Evolutionary conservation across 1,140 invertebrate species (phyloP), one percentile per base, ranked within the genome.

Genomic region (Atta cephalotes): DNA sequence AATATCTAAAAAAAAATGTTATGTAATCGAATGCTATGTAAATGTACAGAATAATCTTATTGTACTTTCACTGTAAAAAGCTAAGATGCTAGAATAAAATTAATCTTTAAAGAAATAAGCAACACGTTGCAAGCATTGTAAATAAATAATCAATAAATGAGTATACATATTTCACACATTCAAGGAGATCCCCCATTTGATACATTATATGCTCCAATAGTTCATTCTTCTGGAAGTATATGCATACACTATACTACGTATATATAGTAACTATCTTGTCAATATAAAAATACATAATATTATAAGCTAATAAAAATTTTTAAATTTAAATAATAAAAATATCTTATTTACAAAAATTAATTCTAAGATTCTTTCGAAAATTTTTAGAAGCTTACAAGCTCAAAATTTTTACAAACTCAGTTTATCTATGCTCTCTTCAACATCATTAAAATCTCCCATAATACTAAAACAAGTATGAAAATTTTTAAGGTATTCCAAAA

Each of bases 171-270:
- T 78, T 82, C 10, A n/a, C 76, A 86, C 45, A 82, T 70, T 51
- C 66, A 70, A 70, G 39, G 39, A 79, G 45, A 80, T 84, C 85
- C 77, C 72, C 39, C 31, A 85, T 87, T 80, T 84, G 78, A 89
- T 87, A 90, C 88, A 93, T 93, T 93, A 94, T 93, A 87, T 92
- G 94, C 92, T 93, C 94, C 92, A 95, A 92, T 95, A 93, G 89
- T 91, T 93, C 90, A 93, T 89, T 92, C 91, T 92, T 91, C 91
- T 88, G 88, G 89, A 92, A 93, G 87, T 87, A 79, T 89, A 78
- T 78, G 77, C 51, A 63, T n/a, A 45, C 78, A 58, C 66, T n/a
- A 56, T 2, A 56, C 18, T n/a, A 5, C 53, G 7, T 86, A 68
- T 77, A 81, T 53, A 78, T 53, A 14, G 51, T 51, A 65, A 85